These are phyloP conservation scores for Hyppa rectilinea DNA, from an alignment of 2,888 invertebrate genomes.

Conservation along the genomic window DNA sequence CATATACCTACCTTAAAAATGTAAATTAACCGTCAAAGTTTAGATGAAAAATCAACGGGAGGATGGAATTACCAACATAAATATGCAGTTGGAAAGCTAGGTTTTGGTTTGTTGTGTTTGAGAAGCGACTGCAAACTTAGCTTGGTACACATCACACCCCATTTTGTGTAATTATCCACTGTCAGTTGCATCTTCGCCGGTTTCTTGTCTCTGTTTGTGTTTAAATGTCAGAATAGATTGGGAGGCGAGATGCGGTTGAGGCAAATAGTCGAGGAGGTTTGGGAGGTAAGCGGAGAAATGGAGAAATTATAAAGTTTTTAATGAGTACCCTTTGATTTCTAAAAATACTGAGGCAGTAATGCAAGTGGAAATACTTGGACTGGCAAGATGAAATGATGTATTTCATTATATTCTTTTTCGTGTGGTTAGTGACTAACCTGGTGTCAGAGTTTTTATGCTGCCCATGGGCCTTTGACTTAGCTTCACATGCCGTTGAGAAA, in stretches of 20 bases:
- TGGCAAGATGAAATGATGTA: neutral
- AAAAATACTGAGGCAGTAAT: neutral
- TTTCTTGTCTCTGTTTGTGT: conserved; percentile 35
- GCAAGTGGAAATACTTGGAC: neutral
- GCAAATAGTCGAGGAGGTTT: neutral
- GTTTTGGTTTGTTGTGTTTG: conserved; percentile 5
- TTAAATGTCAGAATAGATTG: conserved; percentile 32
- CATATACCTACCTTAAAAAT: conserved; percentile 61
- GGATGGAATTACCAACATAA: conserved; percentile 45
- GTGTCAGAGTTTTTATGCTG: no score
- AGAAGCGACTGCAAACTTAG: conserved; percentile 48
- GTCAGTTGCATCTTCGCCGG: conserved; percentile 55
- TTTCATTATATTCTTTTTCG: no score
- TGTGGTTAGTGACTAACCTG: no score
- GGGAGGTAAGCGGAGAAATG: neutral
- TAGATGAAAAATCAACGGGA: conserved; percentile 65
- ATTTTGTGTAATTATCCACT: conserved; percentile 55
- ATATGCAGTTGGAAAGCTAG: conserved; percentile 42
- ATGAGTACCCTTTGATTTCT: neutral
- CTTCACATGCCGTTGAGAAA: no score
- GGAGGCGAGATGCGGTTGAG: neutral
- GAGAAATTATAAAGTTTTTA: neutral
- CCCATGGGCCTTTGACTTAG: no score
- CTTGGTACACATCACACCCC: conserved; percentile 33
- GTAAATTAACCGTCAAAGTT: conserved; percentile 68